Percentiles rank a stretch among this genome's conserved stretches.
phyloP scores from a whole-genome alignment of 2,888 invertebrate species.

The Drosophila borealis region DNA sequence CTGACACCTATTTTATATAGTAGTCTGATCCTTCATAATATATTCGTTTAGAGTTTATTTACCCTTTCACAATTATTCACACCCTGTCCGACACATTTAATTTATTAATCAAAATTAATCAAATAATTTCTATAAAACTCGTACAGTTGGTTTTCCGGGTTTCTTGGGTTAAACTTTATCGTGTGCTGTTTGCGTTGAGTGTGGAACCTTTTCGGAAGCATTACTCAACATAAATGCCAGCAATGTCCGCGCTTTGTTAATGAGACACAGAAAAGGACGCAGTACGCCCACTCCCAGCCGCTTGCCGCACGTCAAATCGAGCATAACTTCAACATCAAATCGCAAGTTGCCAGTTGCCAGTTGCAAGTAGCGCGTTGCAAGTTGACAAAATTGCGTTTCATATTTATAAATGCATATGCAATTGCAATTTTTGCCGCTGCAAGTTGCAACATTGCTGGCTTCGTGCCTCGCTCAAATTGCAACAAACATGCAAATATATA shows the following conservation, averaged over 20 bases:
- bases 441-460: constrained; percentile 40
- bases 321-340: constrained; percentile 35
- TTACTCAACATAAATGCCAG: constrained; percentile 15
- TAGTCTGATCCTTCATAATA: no score
- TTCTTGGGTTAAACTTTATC: constrained; percentile 13
- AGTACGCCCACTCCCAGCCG: background rate
- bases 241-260: constrained; percentile 33
- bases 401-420: constrained; percentile 78
- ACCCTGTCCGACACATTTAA: no score
- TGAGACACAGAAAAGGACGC: constrained; percentile 13
- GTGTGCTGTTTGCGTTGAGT: background rate
- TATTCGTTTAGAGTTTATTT: no score
- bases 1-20: no score
- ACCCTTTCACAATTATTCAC: no score
- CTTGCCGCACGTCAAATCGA: constrained; percentile 15
- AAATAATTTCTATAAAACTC: no score
- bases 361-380: constrained; percentile 25
- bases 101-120: no score
- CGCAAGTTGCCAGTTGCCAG: constrained; percentile 28
- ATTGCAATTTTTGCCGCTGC: constrained; percentile 46
- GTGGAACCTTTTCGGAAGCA: background rate
- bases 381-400: constrained; percentile 69
- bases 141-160: background rate
- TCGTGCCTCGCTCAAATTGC: constrained; percentile 68
- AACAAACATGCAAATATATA: constrained; percentile 80